Percentiles rank a stretch among this genome's conserved stretches.
These are phyloP conservation scores for Nixonia krombeini DNA, from an alignment of 1,140 invertebrate species.

Conservation along the genomic window DNA sequence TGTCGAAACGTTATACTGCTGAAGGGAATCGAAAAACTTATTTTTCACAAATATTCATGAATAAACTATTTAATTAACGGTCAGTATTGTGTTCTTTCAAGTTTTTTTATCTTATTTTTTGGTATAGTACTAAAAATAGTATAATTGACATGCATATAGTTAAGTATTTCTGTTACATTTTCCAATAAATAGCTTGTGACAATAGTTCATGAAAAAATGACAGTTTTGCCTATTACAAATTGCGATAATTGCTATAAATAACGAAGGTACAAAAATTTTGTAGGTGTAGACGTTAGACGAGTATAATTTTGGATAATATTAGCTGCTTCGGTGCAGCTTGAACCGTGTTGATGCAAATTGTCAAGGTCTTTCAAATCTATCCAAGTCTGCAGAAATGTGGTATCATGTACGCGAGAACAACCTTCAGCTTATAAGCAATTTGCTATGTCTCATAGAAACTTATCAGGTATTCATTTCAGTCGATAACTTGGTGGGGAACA, in stretches of 20 bases:
- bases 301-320: conserved; percentile 18
- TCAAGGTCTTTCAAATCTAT: conserved; percentile 31
- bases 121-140: too few relatives aligned
- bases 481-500: conserved; percentile 11
- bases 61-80: too few relatives aligned
- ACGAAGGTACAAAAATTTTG: neutral
- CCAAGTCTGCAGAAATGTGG: conserved; percentile 32
- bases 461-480: conserved; percentile 30
- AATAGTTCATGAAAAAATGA: too few relatives aligned
- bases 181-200: too few relatives aligned
- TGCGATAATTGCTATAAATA: too few relatives aligned
- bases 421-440: conserved; percentile 34
- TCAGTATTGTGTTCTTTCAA: too few relatives aligned
- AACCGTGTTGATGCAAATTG: conserved; percentile 4
- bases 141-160: too few relatives aligned
- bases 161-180: too few relatives aligned
- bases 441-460: conserved; percentile 32
- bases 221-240: too few relatives aligned
- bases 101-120: neutral
- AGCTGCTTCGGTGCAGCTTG: neutral
- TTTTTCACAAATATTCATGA: too few relatives aligned
- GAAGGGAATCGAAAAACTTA: too few relatives aligned
- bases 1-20: neutral
- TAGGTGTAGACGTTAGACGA: conserved; percentile 1
- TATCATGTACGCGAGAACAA: conserved; percentile 16